phyloP scores from a whole-genome alignment of 2,797 vertebrate species.

The Neomorphus geoffroyi region DNA sequence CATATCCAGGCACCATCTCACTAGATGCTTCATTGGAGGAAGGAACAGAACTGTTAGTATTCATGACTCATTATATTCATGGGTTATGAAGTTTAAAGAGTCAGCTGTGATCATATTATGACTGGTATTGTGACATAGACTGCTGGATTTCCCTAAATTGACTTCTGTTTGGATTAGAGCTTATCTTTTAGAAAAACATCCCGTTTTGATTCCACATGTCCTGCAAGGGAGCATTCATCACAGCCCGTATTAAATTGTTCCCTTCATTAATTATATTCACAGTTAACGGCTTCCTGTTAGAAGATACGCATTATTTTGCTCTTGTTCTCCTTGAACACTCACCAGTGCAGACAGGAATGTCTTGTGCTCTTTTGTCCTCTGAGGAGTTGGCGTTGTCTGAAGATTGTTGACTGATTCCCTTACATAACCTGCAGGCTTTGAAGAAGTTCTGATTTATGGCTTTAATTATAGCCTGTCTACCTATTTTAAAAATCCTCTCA shows the following conservation, averaged over 20 bases:
- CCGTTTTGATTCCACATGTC: slow-evolving; percentile 23
- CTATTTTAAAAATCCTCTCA: background rate
- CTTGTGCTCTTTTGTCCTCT: background rate
- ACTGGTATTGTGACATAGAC: background rate
- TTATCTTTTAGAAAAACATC: slow-evolving; percentile 51
- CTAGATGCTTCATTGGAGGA: slow-evolving; percentile 8
- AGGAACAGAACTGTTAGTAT: slow-evolving; percentile 18
- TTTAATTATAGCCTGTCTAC: background rate
- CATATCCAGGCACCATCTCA: background rate
- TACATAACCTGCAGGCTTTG: background rate
- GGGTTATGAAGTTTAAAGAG: slow-evolving; percentile 5
- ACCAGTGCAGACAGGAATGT: background rate
- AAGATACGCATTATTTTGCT: background rate
- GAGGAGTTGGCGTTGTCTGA: background rate
- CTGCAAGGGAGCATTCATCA: background rate
- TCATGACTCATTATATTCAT: slow-evolving; percentile 21
- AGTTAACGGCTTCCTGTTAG: background rate
- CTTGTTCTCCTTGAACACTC: background rate
- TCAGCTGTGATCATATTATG: background rate
- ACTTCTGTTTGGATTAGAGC: slow-evolving; percentile 34
- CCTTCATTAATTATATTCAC: background rate
- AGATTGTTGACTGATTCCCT: background rate
- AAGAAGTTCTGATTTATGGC: background rate
- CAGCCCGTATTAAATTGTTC: background rate
- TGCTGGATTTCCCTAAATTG: background rate